Percentiles rank a stretch among this genome's conserved stretches.
phyloP scores from a whole-genome alignment of 2,797 vertebrate species.

The Carcharodon carcharias region DNA sequence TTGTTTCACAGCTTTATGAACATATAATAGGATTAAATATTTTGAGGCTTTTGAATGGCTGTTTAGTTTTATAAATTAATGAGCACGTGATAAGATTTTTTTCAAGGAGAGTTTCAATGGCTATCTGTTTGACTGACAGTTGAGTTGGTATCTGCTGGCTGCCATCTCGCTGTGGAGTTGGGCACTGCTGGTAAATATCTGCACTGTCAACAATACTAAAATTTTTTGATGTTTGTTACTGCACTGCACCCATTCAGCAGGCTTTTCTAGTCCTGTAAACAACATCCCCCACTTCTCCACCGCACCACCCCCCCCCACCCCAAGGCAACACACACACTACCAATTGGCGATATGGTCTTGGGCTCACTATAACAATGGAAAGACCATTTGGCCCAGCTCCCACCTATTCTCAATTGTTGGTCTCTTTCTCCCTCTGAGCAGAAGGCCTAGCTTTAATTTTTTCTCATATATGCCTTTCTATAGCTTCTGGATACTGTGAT shows the following conservation, averaged over 20 bases:
- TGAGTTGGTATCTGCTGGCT: background rate
- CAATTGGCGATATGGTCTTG: background rate
- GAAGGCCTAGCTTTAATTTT: background rate
- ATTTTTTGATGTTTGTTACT: background rate
- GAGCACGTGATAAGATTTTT: no score
- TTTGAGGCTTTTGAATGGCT: no score
- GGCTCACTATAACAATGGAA: background rate
- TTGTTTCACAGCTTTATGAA: no score
- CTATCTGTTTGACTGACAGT: no score
- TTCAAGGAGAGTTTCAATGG: no score
- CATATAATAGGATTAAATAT: no score
- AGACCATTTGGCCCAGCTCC: background rate
- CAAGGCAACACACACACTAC: background rate
- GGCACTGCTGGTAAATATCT: background rate
- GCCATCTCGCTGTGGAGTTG: background rate
- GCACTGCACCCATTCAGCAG: background rate
- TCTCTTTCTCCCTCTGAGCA: background rate
- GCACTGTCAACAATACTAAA: background rate
- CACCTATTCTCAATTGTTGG: background rate
- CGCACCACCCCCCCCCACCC: no score
- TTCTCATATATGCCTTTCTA: background rate
- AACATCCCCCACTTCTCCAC: background rate
- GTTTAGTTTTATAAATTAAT: no score
- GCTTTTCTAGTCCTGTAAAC: background rate
- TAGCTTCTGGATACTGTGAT: background rate